A percentile compares a stretch with the other conserved stretches of the same genome.
These are phyloP conservation scores for Drosophila barbarae DNA, from an alignment of 2,888 invertebrate genomes.

Conservation along the genomic window DNA sequence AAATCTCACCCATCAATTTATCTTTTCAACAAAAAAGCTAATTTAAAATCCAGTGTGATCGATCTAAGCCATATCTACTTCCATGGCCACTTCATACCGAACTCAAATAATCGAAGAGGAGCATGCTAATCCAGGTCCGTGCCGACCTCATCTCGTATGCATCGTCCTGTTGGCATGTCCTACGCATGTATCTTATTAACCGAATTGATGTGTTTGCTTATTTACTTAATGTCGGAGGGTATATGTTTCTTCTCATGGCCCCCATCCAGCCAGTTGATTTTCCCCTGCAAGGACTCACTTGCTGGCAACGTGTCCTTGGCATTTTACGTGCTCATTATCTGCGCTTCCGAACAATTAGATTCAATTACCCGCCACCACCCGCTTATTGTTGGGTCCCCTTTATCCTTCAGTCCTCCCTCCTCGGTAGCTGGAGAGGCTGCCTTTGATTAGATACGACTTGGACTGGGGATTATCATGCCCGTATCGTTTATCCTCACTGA, in stretches of 20 bases:
- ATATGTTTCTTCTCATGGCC: slow-evolving; percentile 30
- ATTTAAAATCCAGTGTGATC: neutral
- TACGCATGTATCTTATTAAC: slow-evolving; percentile 40
- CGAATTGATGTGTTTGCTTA: slow-evolving; percentile 53
- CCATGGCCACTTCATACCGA: neutral
- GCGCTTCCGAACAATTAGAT: slow-evolving; percentile 70
- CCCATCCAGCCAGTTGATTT: slow-evolving; percentile 24
- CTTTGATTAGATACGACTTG: slow-evolving; percentile 18
- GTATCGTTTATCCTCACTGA: slow-evolving; percentile 19
- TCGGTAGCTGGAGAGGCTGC: slow-evolving; percentile 1
- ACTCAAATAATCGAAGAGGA: neutral
- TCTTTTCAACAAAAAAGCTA: neutral
- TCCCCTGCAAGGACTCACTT: neutral
- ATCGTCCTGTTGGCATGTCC: slow-evolving; percentile 41
- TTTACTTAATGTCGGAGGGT: slow-evolving; percentile 37
- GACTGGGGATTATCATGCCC: slow-evolving; percentile 34
- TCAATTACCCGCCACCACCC: slow-evolving; percentile 59
- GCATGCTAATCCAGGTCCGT: neutral
- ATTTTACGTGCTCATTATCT: slow-evolving; percentile 69
- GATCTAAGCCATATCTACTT: neutral
- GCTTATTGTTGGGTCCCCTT: slow-evolving; percentile 16
- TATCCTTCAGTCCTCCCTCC: slow-evolving; percentile 1
- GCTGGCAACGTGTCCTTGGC: slow-evolving; percentile 20
- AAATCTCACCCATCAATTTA: slow-evolving; percentile 1
- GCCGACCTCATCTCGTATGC: slow-evolving; percentile 18